Evolutionary conservation across 2,797 vertebrate genomes (phyloP).

Genomic region (Melanotaenia nigrans): DNA sequence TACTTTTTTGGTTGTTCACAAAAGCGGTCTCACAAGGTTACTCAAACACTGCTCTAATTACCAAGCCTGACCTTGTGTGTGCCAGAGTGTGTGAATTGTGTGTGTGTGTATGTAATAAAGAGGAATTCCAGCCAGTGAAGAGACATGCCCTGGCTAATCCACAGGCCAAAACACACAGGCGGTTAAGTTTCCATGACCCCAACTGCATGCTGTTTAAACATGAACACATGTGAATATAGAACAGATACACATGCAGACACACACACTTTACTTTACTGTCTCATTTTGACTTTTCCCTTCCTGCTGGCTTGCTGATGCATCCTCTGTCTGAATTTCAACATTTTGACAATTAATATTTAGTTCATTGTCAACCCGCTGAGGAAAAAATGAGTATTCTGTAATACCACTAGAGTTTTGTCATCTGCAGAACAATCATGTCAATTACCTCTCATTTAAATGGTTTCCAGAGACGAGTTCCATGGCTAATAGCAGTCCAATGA

Average conservation of each 20-base stretch:
- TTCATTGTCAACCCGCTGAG: conserved; percentile 64
- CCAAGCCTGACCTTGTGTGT: conserved; percentile 38
- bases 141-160: conserved; percentile 74
- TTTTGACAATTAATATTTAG: conserved; percentile 66
- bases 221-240: conserved; percentile 16
- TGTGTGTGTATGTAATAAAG: conserved; percentile 49
- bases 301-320: conserved; percentile 34
- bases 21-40: conserved; percentile 51
- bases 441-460: conserved; percentile 72
- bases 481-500: conserved; percentile 72
- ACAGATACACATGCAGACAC: conserved; percentile 20
- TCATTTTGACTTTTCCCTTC: conserved; percentile 17
- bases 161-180: conserved; percentile 63
- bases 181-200: conserved; percentile 78
- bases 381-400: conserved; percentile 51
- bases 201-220: conserved; percentile 63
- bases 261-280: conserved; percentile 4
- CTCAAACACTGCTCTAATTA: conserved; percentile 41
- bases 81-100: conserved; percentile 21
- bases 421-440: conserved; percentile 71
- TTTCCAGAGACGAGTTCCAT: conserved; percentile 66
- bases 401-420: conserved; percentile 68
- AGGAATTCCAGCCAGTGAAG: conserved; percentile 63
- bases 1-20: conserved; percentile 38
- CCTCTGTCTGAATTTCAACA: conserved; percentile 36